Conservation (phyloP, 2,888 invertebrate species). For the Cactoblastis cactorum region DNA sequence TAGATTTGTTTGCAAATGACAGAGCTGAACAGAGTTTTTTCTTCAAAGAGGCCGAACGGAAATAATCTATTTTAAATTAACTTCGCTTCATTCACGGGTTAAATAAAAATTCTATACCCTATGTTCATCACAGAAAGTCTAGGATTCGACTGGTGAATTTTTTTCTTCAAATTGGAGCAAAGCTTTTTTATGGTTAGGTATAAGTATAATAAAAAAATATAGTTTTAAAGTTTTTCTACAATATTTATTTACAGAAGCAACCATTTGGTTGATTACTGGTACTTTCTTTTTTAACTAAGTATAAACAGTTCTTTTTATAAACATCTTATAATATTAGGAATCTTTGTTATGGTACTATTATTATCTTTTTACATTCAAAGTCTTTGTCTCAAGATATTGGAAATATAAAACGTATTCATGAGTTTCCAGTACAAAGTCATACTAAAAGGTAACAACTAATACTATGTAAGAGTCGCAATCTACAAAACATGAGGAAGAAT, state of each 20-base stretch:
- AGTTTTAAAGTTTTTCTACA: slow-evolving; percentile 7
- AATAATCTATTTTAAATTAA: too few species aligned
- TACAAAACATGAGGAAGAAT: slow-evolving; percentile 19
- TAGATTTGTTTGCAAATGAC: too few species aligned
- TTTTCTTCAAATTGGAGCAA: too few species aligned
- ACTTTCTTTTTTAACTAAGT: slow-evolving; percentile 31
- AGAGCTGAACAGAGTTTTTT: too few species aligned
- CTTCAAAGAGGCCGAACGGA: too few species aligned
- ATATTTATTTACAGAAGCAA: slow-evolving; percentile 50
- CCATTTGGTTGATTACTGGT: slow-evolving; percentile 42
- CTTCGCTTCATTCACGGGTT: too few species aligned
- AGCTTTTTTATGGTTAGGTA: too few species aligned
- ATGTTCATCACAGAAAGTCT: too few species aligned
- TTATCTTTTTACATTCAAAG: slow-evolving; percentile 59
- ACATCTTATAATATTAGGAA: slow-evolving; percentile 72
- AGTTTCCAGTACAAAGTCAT: slow-evolving; percentile 17
- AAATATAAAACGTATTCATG: slow-evolving; percentile 22
- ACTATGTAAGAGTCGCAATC: slow-evolving; percentile 19
- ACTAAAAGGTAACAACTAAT: slow-evolving; percentile 23
- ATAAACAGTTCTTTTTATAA: slow-evolving; percentile 39
- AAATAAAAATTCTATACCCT: too few species aligned
- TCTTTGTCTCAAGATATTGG: slow-evolving; percentile 63
- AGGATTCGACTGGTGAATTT: too few species aligned
- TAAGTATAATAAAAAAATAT: neutral
- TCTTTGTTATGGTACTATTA: slow-evolving; percentile 68